Evolutionary conservation across 1,140 invertebrate species (phyloP), one percentile per base, ranked within the genome.

Genomic region (Anagrus nilaparvatae): DNA sequence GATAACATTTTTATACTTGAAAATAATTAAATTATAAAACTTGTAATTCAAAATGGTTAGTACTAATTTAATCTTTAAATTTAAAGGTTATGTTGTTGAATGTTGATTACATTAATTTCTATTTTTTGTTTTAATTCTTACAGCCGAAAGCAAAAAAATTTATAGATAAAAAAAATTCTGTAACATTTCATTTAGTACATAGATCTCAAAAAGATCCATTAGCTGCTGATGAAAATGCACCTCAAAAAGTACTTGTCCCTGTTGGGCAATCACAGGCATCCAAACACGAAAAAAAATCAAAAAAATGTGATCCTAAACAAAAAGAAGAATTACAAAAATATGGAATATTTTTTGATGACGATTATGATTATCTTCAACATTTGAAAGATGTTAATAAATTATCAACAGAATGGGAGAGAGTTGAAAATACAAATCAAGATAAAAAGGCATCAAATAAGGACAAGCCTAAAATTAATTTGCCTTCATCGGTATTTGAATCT

Each of bases 351-450:
- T 97, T 81, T 67, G 90, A 97, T 60, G 92, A 98, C 69, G 87
- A 96, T 50, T 97, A 96, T 59, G 78, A 97, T 60, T 98, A 98
- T 59, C 65, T 97, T 46, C 87, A 97, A 63, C 91, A 97, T 75
- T 70, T 98, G 33, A 80, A 78, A 55, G 82, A 88, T 52, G 70
- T 65, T 39, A 74, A 65, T 52, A 68, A 72, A 48, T 54, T 74
- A n/a, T 31, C 50, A 7, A 43, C 50, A 3, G 62, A 70, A 33
- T 63, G 59, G 55, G 54, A 60, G 48, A 48, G 51, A 21, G 40
- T 64, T 0, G 58, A 69, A 36, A 48, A 44, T 25, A 20, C 40
- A 8, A 49, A 50, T 33, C 45, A 3, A 20, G 39, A 32, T 33
- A 18, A 29, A 39, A 4, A 5, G 14, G 5, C 7, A 30, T 9